A percentile compares a stretch with the other conserved stretches of the same genome.
Evolutionary conservation across 2,797 vertebrate species (phyloP).

Genomic region (Petrocephalus schoutedeni): DNA sequence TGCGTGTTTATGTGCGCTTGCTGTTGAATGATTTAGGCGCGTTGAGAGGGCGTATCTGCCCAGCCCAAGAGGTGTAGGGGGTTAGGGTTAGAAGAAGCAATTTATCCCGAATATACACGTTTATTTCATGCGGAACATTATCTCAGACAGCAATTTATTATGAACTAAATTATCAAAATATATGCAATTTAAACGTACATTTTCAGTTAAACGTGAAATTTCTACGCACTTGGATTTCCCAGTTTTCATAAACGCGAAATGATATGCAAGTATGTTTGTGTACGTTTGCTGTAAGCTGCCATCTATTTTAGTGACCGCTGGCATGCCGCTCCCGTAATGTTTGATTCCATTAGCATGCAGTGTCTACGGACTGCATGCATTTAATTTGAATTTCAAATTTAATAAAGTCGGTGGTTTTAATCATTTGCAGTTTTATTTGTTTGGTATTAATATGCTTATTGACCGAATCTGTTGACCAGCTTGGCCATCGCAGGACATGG

Average conservation of each 20-base stretch:
- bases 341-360: slow-evolving; percentile 86
- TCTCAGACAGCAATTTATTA: not conserved
- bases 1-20: slow-evolving; percentile 62
- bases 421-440: slow-evolving; percentile 99
- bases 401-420: slow-evolving; percentile 99
- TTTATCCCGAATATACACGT: slow-evolving; percentile 19
- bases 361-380: slow-evolving; percentile 86
- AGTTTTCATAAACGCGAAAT: not conserved
- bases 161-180: not conserved
- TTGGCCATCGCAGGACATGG: slow-evolving; percentile 99
- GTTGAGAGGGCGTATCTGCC: slow-evolving; percentile 78
- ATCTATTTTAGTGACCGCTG: slow-evolving; percentile 55
- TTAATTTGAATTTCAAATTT: slow-evolving; percentile 99
- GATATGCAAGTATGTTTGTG: not conserved
- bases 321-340: slow-evolving; percentile 70
- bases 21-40: slow-evolving; percentile 71
- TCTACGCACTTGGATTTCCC: not conserved
- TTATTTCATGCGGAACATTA: slow-evolving; percentile 21
- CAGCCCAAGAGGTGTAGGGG: slow-evolving; percentile 72
- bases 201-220: not conserved
- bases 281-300: not conserved
- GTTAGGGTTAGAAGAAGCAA: slow-evolving; percentile 60
- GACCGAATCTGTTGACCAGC: slow-evolving; percentile 99
- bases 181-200: not conserved
- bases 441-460: slow-evolving; percentile 99